Evolutionary conservation across 2,113 vertebrate genomes (phyloP).

Genomic region (Herpailurus yagouaroundi): DNA sequence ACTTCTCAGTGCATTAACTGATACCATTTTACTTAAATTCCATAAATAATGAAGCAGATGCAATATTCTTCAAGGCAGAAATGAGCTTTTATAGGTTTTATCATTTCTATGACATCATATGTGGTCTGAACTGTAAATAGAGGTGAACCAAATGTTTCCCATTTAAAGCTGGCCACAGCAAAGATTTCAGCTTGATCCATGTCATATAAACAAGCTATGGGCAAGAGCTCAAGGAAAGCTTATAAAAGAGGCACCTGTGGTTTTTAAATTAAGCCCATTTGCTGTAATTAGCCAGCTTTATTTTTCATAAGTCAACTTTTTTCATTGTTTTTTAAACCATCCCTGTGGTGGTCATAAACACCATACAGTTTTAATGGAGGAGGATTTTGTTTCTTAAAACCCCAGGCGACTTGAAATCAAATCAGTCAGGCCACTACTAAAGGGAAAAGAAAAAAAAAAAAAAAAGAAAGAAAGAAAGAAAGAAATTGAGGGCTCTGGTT

Average conservation of each 20-base stretch:
- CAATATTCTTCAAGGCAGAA: slow-evolving; percentile 67
- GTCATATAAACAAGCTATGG: slow-evolving; percentile 78
- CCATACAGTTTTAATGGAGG: slow-evolving; percentile 67
- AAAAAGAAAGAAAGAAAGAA: slow-evolving; percentile 60
- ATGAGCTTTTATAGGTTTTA: slow-evolving; percentile 67
- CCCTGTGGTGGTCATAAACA: slow-evolving; percentile 75
- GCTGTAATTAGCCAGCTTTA: slow-evolving; percentile 82
- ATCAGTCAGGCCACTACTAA: slow-evolving; percentile 55
- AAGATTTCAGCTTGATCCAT: slow-evolving; percentile 64
- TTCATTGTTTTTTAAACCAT: slow-evolving; percentile 69
- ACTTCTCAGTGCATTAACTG: slow-evolving; percentile 48
- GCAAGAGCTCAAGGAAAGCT: slow-evolving; percentile 82
- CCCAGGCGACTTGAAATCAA: slow-evolving; percentile 69
- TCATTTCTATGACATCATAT: slow-evolving; percentile 81
- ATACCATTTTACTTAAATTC: slow-evolving; percentile 55
- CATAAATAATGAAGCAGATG: slow-evolving; percentile 49
- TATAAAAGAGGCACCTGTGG: slow-evolving; percentile 82
- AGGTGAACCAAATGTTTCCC: slow-evolving; percentile 72
- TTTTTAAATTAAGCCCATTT: slow-evolving; percentile 83
- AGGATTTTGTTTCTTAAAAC: slow-evolving; percentile 64
- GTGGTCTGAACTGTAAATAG: slow-evolving; percentile 62
- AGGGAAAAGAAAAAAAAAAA: not conserved
- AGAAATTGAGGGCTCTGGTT: slow-evolving; percentile 45
- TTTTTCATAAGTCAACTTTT: slow-evolving; percentile 79
- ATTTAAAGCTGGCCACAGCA: slow-evolving; percentile 75